Evolutionary conservation across 2,797 vertebrate genomes (phyloP).

Genomic region (Lateolabrax maculatus): DNA sequence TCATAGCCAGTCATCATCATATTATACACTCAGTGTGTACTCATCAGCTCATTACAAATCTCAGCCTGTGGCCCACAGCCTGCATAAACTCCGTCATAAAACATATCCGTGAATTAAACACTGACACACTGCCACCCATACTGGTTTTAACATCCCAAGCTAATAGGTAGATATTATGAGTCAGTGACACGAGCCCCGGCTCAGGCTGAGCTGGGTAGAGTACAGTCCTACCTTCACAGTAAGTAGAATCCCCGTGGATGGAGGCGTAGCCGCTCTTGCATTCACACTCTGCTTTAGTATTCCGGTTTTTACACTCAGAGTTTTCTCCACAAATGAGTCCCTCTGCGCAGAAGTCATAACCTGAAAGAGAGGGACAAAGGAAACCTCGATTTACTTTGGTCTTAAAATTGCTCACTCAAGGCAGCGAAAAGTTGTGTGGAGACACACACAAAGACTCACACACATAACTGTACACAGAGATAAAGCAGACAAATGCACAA

Average conservation of each 20-base stretch:
- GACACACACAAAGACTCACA: conserved; percentile 4
- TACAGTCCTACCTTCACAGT: conserved; percentile 92
- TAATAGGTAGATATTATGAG: conserved; percentile 3
- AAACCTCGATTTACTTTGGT: conserved; percentile 43
- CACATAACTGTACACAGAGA: conserved; percentile 11
- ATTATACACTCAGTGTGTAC: neutral
- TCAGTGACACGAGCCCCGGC: neutral
- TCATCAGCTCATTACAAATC: conserved; percentile 22
- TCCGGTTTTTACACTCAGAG: conserved; percentile 94
- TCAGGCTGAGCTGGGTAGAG: conserved; percentile 15
- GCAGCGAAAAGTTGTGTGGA: conserved; percentile 28
- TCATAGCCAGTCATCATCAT: conserved; percentile 3
- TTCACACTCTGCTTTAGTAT: conserved; percentile 93
- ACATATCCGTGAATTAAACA: neutral
- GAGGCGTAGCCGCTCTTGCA: conserved; percentile 93
- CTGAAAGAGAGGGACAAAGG: conserved; percentile 79
- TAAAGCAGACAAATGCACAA: conserved; percentile 36
- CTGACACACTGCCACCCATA: conserved; percentile 1
- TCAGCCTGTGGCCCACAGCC: neutral
- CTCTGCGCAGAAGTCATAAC: conserved; percentile 96
- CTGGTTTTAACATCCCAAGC: conserved; percentile 9
- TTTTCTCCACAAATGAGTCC: conserved; percentile 95
- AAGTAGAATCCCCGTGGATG: conserved; percentile 91
- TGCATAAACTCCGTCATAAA: neutral
- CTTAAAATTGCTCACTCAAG: conserved; percentile 44